Evolutionary conservation across 2,797 vertebrate species (phyloP).

Genomic region (Tinamus major): DNA sequence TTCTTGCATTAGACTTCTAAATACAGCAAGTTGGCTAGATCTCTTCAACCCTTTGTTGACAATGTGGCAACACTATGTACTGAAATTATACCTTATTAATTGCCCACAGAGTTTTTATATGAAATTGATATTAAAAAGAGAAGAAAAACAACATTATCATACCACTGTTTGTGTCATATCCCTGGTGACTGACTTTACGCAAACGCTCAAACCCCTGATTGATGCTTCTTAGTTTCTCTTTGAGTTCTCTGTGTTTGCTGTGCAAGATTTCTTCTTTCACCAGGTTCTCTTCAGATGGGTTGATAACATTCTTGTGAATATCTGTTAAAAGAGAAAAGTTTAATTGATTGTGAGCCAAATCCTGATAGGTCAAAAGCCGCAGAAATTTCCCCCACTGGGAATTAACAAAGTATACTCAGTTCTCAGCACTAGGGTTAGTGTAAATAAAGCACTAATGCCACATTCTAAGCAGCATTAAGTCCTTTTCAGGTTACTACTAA

Average conservation of each 20-base stretch:
- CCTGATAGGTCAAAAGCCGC: neutral
- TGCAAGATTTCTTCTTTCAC: constrained; percentile 84
- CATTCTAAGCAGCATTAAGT: neutral
- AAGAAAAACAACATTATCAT: neutral
- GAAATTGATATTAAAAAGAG: neutral
- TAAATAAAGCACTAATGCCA: neutral
- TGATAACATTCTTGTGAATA: constrained; percentile 90
- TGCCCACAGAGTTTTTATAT: neutral
- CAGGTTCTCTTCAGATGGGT: constrained; percentile 83
- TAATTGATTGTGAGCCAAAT: neutral
- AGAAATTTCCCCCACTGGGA: neutral
- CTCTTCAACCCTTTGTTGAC: neutral
- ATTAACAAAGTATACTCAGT: neutral
- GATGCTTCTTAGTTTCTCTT: constrained; percentile 89
- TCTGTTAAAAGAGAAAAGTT: constrained; percentile 75
- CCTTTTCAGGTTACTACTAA: neutral
- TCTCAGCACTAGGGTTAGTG: neutral
- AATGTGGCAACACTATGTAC: neutral
- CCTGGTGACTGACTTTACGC: constrained; percentile 91
- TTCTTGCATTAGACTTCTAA: neutral
- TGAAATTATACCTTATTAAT: neutral
- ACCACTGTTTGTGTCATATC: constrained; percentile 88
- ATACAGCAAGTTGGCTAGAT: neutral
- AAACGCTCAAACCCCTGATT: constrained; percentile 93
- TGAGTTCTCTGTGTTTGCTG: constrained; percentile 89